These are phyloP conservation scores for Azorinus chamasolen DNA, from an alignment of 2,888 invertebrate genomes.

Conservation along the genomic window DNA sequence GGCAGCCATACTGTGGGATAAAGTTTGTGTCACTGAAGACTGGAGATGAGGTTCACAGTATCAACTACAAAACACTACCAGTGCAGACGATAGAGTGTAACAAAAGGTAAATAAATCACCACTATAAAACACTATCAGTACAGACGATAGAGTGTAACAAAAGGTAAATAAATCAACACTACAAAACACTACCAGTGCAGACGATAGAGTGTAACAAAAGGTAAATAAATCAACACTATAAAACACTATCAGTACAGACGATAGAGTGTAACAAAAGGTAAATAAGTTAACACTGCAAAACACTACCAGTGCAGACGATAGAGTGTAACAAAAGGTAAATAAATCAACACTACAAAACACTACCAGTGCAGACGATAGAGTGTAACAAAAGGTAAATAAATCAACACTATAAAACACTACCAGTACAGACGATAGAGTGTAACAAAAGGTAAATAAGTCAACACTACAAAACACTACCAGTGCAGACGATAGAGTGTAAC, in stretches of 20 bases:
- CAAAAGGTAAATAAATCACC: constrained; percentile 89
- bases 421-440: constrained; percentile 94
- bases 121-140: constrained; percentile 94
- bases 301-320: constrained; percentile 93
- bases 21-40: constrained; percentile 91
- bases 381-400: constrained; percentile 92
- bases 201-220: constrained; percentile 95
- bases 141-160: constrained; percentile 96
- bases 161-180: constrained; percentile 90
- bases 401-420: constrained; percentile 95
- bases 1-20: constrained; percentile 86
- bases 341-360: constrained; percentile 96
- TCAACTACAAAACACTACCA: constrained; percentile 95
- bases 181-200: constrained; percentile 93
- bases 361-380: constrained; percentile 93
- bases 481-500: constrained; percentile 96
- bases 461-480: constrained; percentile 94
- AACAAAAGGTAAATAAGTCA: constrained; percentile 90
- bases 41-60: constrained; percentile 94
- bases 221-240: constrained; percentile 92
- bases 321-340: constrained; percentile 91
- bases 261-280: constrained; percentile 93
- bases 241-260: constrained; percentile 93
- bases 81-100: constrained; percentile 96
- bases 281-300: constrained; percentile 95